Conservation (phyloP, 1,140 invertebrate species). For the Lysiphlebus fabarum region DNA sequence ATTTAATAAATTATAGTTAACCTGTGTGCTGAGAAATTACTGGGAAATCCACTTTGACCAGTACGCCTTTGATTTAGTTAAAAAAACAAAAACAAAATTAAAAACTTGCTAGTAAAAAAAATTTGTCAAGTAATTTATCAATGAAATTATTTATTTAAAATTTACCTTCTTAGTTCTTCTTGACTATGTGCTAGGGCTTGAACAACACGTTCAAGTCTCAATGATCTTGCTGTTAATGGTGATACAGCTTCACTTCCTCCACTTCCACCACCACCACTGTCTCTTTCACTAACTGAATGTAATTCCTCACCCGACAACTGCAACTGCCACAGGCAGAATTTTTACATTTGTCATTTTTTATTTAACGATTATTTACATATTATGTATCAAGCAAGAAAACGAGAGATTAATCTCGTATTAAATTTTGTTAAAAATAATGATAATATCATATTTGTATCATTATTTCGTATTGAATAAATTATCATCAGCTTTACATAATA, state of each 20-base stretch:
- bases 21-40: conserved; percentile 50
- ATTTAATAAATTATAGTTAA: conserved; percentile 38
- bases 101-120: no score
- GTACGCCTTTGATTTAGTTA: conserved; percentile 45
- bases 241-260: conserved; percentile 70
- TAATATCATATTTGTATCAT: no score
- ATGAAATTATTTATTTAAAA: not conserved
- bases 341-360: conserved; percentile 7
- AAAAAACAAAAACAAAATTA: conserved; percentile 22
- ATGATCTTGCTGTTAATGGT: conserved; percentile 80
- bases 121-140: conserved; percentile 6
- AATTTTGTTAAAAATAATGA: not conserved
- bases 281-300: conserved; percentile 61
- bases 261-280: conserved; percentile 63
- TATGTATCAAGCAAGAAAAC: not conserved
- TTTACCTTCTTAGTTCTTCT: conserved; percentile 76
- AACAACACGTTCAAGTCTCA: conserved; percentile 80
- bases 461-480: no score
- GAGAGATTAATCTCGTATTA: not conserved
- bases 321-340: conserved; percentile 54
- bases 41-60: conserved; percentile 48
- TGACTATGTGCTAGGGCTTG: conserved; percentile 83
- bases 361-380: not conserved
- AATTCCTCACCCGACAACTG: conserved; percentile 72
- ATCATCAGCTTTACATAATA: no score